These are phyloP conservation scores for Brachyalestes nurse DNA, from an alignment of 2,797 vertebrate species.

Conservation along the genomic window DNA sequence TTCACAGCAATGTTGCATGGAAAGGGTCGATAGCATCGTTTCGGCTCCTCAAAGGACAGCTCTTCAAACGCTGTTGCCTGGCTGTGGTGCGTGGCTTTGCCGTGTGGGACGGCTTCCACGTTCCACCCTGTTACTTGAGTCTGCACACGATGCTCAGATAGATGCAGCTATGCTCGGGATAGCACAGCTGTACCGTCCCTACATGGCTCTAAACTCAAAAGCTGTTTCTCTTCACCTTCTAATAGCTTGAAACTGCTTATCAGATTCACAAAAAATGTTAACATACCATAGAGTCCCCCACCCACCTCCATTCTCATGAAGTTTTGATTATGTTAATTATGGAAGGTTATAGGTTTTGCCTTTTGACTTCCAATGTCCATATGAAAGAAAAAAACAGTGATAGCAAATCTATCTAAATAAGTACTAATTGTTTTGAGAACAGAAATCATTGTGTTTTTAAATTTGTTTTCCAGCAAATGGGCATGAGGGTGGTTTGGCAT, in stretches of 20 bases:
- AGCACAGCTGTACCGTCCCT: conserved; percentile 22
- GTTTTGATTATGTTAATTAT: conserved; percentile 34
- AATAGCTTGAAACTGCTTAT: conserved; percentile 51
- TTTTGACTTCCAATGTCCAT: conserved; percentile 37
- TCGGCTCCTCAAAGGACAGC: conserved; percentile 39
- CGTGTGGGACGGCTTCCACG: conserved; percentile 45
- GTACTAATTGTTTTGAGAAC: conserved; percentile 11
- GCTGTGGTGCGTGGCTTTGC: conserved; percentile 36
- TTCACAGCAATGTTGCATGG: conserved; percentile 42
- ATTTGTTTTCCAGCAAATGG: conserved; percentile 8
- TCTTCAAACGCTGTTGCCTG: conserved; percentile 48
- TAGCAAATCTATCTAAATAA: not conserved
- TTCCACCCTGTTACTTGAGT: conserved; percentile 41
- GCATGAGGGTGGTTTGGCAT: conserved; percentile 33
- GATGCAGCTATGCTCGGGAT: conserved; percentile 10
- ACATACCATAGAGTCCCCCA: conserved; percentile 17
- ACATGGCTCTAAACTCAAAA: conserved; percentile 10
- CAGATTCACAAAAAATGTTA: conserved; percentile 42
- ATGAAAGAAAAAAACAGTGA: conserved; percentile 21
- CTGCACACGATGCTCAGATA: conserved; percentile 47
- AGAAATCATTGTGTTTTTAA: not conserved
- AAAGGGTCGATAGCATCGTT: conserved; percentile 48
- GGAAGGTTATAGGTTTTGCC: conserved; percentile 30
- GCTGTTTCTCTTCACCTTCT: conserved; percentile 26
- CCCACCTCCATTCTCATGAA: conserved; percentile 3